phyloP scores from a whole-genome alignment of 2,113 vertebrate species.

The Lonchura striata region DNA sequence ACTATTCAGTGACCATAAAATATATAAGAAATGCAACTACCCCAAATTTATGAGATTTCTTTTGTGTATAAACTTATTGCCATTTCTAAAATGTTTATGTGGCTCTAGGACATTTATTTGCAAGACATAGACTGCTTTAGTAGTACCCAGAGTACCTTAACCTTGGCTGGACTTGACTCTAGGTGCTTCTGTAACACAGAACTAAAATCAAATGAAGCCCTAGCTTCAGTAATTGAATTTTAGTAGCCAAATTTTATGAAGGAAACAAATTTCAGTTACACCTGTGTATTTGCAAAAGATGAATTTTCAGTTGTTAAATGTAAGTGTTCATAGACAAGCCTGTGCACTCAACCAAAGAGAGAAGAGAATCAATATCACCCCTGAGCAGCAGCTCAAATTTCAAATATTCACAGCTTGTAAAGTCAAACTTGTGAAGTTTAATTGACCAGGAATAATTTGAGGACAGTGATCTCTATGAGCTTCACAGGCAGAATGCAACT shows the following conservation, averaged over 20 bases:
- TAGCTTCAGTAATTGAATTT: constrained; percentile 42
- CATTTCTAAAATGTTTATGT: neutral
- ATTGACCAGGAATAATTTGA: constrained; percentile 53
- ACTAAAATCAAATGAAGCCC: neutral
- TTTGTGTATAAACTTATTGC: neutral
- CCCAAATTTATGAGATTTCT: neutral
- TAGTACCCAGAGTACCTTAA: neutral
- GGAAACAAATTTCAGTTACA: constrained; percentile 25
- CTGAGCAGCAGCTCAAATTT: constrained; percentile 40
- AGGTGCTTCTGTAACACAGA: neutral
- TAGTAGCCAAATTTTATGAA: constrained; percentile 9
- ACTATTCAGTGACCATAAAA: neutral
- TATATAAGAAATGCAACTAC: neutral
- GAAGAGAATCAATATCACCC: constrained; percentile 27
- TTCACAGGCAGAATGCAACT: neutral
- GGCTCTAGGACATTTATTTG: neutral
- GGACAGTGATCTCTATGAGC: constrained; percentile 3
- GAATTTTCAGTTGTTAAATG: constrained; percentile 38
- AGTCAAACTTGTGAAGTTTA: constrained; percentile 53
- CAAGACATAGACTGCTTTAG: neutral
- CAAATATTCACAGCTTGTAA: constrained; percentile 53
- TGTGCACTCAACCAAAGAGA: constrained; percentile 28
- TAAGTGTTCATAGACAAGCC: neutral
- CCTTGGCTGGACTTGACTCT: neutral
- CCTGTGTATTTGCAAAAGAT: constrained; percentile 19